Base-by-base conservation (phyloP, 2,888 invertebrate genomes). In the Orchesella flavescens region DNA sequence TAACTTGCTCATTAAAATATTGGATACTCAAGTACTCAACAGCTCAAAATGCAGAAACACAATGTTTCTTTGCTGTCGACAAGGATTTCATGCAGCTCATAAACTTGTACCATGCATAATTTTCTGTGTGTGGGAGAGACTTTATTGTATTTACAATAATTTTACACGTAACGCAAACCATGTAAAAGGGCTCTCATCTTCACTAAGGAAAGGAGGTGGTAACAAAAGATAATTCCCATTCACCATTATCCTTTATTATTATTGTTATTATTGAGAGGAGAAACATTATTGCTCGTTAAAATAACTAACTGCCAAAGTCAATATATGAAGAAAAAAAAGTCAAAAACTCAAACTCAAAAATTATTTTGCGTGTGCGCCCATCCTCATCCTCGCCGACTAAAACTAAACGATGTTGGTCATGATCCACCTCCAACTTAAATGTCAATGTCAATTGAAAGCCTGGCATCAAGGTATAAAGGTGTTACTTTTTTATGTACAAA, bases 221-320 rank as follows among this genome's bases (percentile, higher is more conserved):
- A 17, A 17, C 53, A 53, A 53, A 53, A n/a, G 17, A 53, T 53
- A 53, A 53, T n/a, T 53, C 15, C 17, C 19, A 19, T 68, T n/a
- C 9, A 2, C 17, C 19, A 19, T 68, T 46, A 68, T 46, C 44
- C 17, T 68, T 68, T 46, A 68, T 68, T 68, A 46, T 68, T 44
- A 68, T 68, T 44, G 68, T 46, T 68, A 68, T 68, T 68, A 46
- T 34, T 34, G 34, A 34, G 24, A 23, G 24, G 15, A 63, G 34
- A 65, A 66, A 76, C 66, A 43, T 74, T 77, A 78, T 69, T 69
- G 78, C 78, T 78, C 78, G 71, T 78, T 78, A 78, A 78, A 71
- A 71, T 69, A 63, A 19, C 53, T 34, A 34, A 34, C 34, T 34
- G 19, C n/a, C 3, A 34, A 55, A 73, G 24, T 34, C 12, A 24